Conservation (phyloP, 2,113 vertebrate genomes). For the Cyrtonyx montezumae region DNA sequence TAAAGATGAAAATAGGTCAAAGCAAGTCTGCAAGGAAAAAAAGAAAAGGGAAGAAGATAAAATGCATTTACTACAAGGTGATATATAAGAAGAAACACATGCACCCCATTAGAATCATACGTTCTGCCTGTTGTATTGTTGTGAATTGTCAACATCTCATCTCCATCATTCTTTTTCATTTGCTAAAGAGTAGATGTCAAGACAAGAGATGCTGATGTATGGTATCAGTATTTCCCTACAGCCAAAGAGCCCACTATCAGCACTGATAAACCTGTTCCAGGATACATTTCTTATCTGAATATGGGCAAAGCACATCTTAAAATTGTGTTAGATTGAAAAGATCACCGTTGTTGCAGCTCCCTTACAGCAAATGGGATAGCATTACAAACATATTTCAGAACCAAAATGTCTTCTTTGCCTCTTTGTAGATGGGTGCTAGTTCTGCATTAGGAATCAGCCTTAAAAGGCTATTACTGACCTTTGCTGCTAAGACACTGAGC, state of each 20-base stretch:
- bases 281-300: conserved; percentile 67
- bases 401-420: conserved; percentile 11
- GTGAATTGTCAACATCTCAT: not conserved
- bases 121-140: not conserved
- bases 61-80: not conserved
- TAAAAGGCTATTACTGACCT: conserved; percentile 7
- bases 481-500: not conserved
- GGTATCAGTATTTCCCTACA: conserved; percentile 61
- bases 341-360: conserved; percentile 9
- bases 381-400: not conserved
- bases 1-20: conserved; percentile 14
- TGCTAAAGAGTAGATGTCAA: conserved; percentile 46
- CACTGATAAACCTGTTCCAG: conserved; percentile 57
- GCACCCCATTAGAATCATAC: not conserved
- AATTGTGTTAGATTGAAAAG: conserved; percentile 48
- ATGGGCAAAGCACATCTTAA: conserved; percentile 39
- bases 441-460: not conserved
- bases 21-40: not conserved
- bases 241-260: conserved; percentile 38
- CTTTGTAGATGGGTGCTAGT: not conserved
- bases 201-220: conserved; percentile 35
- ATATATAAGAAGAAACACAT: not conserved
- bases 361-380: conserved; percentile 31
- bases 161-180: conserved; percentile 32
- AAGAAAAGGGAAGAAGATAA: not conserved